Conservation (phyloP, 1,140 invertebrate species). For the Armadillidium nasatum region DNA sequence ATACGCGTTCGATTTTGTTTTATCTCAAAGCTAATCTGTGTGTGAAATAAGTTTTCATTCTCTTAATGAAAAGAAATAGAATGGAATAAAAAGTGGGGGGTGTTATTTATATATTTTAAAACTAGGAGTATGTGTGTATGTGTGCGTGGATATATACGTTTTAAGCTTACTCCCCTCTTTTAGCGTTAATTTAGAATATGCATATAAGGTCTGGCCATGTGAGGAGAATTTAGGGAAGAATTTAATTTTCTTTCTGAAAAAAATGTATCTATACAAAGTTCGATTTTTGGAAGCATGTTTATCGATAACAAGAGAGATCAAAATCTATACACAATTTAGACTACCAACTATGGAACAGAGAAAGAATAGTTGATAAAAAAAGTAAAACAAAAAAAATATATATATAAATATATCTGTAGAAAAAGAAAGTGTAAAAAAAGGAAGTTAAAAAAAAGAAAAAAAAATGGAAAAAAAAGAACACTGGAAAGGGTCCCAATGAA, state of each 20-base stretch:
- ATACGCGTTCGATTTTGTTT: not conserved
- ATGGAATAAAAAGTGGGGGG: not conserved
- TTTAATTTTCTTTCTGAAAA: not conserved
- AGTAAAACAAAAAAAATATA: not conserved
- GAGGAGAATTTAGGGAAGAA: not conserved
- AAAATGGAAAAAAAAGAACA: not conserved
- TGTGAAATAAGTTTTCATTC: slow-evolving; percentile 5
- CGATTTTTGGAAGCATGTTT: not conserved
- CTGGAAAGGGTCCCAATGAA: not conserved
- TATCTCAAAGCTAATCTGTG: not conserved
- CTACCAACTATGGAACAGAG: not conserved
- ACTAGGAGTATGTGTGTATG: too few relatives aligned
- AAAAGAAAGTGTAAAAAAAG: not conserved
- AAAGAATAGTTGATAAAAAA: too few relatives aligned
- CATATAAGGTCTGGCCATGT: not conserved
- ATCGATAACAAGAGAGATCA: not conserved
- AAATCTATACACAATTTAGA: not conserved
- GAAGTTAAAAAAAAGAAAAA: not conserved
- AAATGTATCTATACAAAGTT: too few relatives aligned
- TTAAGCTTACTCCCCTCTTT: not conserved
- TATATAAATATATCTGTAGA: not conserved
- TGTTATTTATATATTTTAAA: not conserved
- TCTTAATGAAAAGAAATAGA: not conserved
- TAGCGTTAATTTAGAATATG: slow-evolving; percentile 2
- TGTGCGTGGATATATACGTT: not conserved